phyloP scores from a whole-genome alignment of 1,140 invertebrate genomes.

The Drosophila yakuba region DNA sequence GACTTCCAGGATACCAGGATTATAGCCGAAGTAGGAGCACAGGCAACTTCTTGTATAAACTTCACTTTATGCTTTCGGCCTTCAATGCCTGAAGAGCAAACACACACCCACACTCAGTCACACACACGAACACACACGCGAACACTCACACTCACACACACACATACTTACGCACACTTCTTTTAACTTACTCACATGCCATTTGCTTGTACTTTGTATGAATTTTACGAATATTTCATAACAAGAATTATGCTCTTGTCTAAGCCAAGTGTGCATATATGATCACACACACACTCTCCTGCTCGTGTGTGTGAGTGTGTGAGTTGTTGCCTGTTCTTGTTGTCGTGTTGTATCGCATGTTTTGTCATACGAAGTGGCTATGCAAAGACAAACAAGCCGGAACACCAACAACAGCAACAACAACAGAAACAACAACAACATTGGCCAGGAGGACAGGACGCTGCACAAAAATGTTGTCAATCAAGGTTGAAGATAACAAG shows the following conservation, averaged over 20 bases:
- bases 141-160: conserved; percentile 2
- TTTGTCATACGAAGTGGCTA: conserved; percentile 78
- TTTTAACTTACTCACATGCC: conserved; percentile 54
- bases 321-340: conserved; percentile 38
- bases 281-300: no score
- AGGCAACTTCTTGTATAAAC: conserved; percentile 72
- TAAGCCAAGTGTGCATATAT: conserved; percentile 26
- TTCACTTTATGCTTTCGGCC: conserved; percentile 72
- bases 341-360: conserved; percentile 76
- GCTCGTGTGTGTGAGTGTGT: not conserved
- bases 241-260: conserved; percentile 63
- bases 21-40: conserved; percentile 1
- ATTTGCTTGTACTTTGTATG: conserved; percentile 76
- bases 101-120: not conserved
- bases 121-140: conserved; percentile 12
- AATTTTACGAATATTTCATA: conserved; percentile 81
- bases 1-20: not conserved
- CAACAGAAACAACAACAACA: conserved; percentile 5
- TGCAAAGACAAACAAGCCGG: conserved; percentile 64
- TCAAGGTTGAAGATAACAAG: conserved; percentile 71
- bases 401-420: conserved; percentile 19
- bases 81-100: conserved; percentile 39
- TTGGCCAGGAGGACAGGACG: conserved; percentile 22
- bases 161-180: conserved; percentile 19
- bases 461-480: conserved; percentile 79